phyloP scores from a whole-genome alignment of 1,140 invertebrate species.

The Bombus consobrinus region DNA sequence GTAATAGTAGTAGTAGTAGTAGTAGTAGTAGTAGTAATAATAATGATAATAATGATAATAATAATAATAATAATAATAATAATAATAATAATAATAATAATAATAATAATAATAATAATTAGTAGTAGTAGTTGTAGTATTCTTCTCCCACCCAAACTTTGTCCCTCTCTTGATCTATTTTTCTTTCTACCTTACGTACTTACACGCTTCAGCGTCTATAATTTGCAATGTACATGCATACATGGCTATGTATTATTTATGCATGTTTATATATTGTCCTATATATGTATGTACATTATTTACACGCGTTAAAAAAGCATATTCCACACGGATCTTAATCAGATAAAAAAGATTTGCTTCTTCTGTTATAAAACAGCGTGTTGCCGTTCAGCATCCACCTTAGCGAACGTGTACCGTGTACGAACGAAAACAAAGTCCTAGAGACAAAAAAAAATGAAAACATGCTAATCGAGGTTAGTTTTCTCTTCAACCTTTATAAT shows the following conservation, averaged over 20 bases:
- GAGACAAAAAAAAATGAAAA: constrained; percentile 8
- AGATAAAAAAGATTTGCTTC: background rate
- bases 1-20: too few relatives aligned
- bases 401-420: constrained; percentile 1
- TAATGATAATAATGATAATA: constrained; percentile 11
- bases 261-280: constrained; percentile 37
- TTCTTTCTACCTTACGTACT: constrained; percentile 29
- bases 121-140: constrained; percentile 45
- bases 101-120: background rate
- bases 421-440: background rate
- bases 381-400: background rate
- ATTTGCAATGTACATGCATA: background rate
- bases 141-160: constrained; percentile 8
- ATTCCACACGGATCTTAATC: background rate
- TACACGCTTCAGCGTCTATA: constrained; percentile 12
- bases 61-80: background rate
- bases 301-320: constrained; percentile 54
- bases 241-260: constrained; percentile 2
- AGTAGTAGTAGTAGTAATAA: background rate
- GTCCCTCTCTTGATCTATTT: background rate
- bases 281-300: constrained; percentile 53
- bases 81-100: background rate
- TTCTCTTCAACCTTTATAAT: background rate
- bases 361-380: constrained; percentile 16
- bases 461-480: background rate